phyloP scores from a whole-genome alignment of 2,797 vertebrate genomes.

The Lycodopsis pacificus region DNA sequence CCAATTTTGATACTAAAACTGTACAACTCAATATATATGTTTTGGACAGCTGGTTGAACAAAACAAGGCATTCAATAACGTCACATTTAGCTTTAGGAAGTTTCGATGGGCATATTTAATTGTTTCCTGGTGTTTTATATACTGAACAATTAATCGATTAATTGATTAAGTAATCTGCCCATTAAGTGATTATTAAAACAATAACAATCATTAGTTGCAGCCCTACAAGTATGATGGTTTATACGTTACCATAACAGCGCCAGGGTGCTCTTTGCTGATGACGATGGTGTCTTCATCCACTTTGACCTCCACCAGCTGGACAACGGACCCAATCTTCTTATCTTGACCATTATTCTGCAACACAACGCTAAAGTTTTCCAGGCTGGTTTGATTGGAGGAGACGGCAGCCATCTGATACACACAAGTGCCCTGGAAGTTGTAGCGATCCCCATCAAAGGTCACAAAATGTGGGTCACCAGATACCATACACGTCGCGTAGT shows the following conservation, averaged over 20 bases:
- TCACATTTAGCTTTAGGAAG: background rate
- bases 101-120: background rate
- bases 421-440: constrained; percentile 86
- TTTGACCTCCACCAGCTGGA: constrained; percentile 69
- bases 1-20: background rate
- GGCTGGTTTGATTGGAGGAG: constrained; percentile 48
- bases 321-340: constrained; percentile 69
- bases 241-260: constrained; percentile 76
- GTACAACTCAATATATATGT: background rate
- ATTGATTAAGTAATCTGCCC: background rate
- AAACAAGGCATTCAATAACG: background rate
- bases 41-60: background rate
- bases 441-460: constrained; percentile 71
- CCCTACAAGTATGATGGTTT: background rate
- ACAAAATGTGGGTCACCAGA: constrained; percentile 70
- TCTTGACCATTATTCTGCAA: constrained; percentile 80
- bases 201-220: background rate
- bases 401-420: constrained; percentile 79
- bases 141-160: background rate
- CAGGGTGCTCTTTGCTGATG: constrained; percentile 68
- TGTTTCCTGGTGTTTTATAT: background rate
- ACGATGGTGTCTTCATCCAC: constrained; percentile 75
- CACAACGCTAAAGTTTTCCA: constrained; percentile 82
- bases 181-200: background rate
- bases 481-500: constrained; percentile 63